A percentile compares a stretch with the other conserved stretches of the same genome.
Conservation (phyloP, 2,888 invertebrate species). For the Idaea straminata region DNA sequence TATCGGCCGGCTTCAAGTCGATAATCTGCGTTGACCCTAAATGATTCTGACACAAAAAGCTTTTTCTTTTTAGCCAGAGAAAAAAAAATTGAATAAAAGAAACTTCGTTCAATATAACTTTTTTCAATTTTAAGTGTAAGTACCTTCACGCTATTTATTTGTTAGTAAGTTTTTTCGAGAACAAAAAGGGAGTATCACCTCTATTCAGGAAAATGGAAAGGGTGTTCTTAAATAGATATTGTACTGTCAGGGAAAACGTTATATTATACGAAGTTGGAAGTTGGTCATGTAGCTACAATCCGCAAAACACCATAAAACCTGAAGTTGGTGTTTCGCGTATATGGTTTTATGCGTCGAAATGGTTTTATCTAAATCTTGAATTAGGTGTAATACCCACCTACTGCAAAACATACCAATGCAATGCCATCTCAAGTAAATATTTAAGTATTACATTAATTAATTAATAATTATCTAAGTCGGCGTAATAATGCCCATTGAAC, state of each 20-base stretch:
- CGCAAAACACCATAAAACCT: too few species aligned
- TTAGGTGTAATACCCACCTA: too few species aligned
- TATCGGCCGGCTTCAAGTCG: not conserved
- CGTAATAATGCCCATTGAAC: too few species aligned
- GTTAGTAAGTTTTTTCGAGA: constrained; percentile 30
- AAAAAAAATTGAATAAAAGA: constrained; percentile 31
- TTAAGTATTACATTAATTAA: too few species aligned
- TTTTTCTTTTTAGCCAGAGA: constrained; percentile 24
- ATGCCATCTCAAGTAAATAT: too few species aligned
- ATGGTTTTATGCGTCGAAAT: too few species aligned
- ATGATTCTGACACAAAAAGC: constrained; percentile 19
- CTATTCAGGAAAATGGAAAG: constrained; percentile 39
- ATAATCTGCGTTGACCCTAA: not conserved
- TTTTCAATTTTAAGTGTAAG: constrained; percentile 33
- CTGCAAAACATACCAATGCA: too few species aligned
- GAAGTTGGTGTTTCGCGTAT: too few species aligned
- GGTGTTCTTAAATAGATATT: constrained; percentile 22
- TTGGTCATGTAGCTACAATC: too few species aligned
- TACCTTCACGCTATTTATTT: constrained; percentile 29
- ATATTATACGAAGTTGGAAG: too few species aligned
- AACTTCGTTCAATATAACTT: constrained; percentile 34
- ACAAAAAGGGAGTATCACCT: constrained; percentile 39
- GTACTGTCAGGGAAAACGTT: constrained; percentile 20
- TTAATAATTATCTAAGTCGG: too few species aligned
- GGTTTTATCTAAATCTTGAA: too few species aligned